phyloP scores from a whole-genome alignment of 2,113 vertebrate genomes.

The Rhegmatorhina hoffmannsi region DNA sequence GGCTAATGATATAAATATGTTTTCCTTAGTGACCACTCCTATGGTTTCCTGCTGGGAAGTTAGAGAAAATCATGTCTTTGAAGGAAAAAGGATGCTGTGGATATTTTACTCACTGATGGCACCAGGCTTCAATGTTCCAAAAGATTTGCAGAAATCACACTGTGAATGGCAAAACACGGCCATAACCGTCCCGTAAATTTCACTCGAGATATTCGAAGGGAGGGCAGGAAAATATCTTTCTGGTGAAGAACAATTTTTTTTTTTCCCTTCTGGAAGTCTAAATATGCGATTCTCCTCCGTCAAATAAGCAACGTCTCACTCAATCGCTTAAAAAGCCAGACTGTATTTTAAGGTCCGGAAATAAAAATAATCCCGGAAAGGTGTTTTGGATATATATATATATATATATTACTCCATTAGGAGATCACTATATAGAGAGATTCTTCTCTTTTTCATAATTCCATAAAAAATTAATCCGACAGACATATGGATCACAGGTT shows the following conservation, averaged over 20 bases:
- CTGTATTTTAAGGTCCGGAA: not conserved
- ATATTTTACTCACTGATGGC: not conserved
- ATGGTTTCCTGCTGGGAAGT: not conserved
- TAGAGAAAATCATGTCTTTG: not conserved
- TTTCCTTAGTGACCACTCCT: not conserved
- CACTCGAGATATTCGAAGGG: not conserved
- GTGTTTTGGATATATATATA: constrained; percentile 15
- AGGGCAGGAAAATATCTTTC: not conserved
- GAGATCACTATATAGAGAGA: constrained; percentile 18
- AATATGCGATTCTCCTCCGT: not conserved
- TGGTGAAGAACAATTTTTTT: not conserved
- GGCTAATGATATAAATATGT: not conserved
- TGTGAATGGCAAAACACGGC: not conserved
- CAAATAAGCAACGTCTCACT: not conserved
- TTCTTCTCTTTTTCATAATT: constrained; percentile 57
- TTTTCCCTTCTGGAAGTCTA: not conserved
- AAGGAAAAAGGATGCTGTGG: not conserved
- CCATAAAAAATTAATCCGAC: constrained; percentile 29
- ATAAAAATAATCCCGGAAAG: constrained; percentile 38
- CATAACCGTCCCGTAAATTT: not conserved
- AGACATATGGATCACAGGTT: constrained; percentile 58
- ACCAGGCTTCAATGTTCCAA: not conserved
- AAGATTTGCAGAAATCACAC: not conserved
- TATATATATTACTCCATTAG: constrained; percentile 14
- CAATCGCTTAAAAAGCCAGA: not conserved